Evolutionary conservation across 2,113 vertebrate species (phyloP).

Genomic region (Uropsilus gracilis): DNA sequence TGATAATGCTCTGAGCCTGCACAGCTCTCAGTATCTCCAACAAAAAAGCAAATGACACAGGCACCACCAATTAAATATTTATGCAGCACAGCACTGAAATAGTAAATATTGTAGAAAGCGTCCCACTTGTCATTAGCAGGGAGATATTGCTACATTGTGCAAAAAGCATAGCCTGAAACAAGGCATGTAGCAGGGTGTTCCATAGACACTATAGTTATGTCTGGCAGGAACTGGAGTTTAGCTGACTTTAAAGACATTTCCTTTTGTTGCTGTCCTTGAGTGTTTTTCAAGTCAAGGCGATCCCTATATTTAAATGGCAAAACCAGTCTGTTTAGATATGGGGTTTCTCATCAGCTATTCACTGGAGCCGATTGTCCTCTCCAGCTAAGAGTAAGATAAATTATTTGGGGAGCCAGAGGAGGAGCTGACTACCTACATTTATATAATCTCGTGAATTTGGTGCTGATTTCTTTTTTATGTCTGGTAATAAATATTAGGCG

Average conservation of each 20-base stretch:
- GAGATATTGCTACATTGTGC: conserved; percentile 68
- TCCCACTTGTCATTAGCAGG: conserved; percentile 72
- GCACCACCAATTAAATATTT: conserved; percentile 77
- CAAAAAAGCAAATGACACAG: conserved; percentile 76
- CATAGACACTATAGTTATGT: not conserved
- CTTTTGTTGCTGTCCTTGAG: conserved; percentile 33
- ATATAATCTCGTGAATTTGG: not conserved
- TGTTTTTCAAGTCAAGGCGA: conserved; percentile 30
- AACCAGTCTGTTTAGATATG: not conserved
- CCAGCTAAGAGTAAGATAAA: not conserved
- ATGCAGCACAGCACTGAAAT: conserved; percentile 66
- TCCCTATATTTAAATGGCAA: not conserved
- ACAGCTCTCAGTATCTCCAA: conserved; percentile 71
- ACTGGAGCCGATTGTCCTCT: not conserved
- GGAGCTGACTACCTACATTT: fast-evolving
- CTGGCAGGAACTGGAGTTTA: not conserved
- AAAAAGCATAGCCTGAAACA: conserved; percentile 59
- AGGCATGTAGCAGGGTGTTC: conserved; percentile 57
- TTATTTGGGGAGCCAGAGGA: not conserved
- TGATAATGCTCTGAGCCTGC: conserved; percentile 71
- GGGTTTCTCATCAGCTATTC: conserved; percentile 38
- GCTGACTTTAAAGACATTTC: conserved; percentile 38
- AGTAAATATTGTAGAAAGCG: conserved; percentile 79
- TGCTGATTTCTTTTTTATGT: not conserved
- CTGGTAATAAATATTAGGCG: not conserved